phyloP scores from a whole-genome alignment of 2,888 invertebrate genomes.

The Autographa gamma region DNA sequence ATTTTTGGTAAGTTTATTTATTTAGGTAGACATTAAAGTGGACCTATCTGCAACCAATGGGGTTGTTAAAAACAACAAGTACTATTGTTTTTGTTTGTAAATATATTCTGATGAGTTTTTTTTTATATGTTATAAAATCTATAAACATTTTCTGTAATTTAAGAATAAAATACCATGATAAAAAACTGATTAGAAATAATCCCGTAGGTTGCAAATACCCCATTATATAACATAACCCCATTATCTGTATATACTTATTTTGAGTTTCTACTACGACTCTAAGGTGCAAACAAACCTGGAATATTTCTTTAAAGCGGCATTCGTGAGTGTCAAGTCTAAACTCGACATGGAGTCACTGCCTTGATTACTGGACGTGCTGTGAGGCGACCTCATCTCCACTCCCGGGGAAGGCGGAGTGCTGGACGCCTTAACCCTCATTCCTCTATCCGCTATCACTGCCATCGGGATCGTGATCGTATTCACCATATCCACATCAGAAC shows the following conservation, averaged over 20 bases:
- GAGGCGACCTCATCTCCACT: conserved; percentile 89
- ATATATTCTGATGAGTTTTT: too few relatives aligned
- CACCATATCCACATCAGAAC: conserved; percentile 91
- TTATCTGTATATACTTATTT: not conserved
- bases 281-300: conserved; percentile 70
- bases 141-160: too few relatives aligned
- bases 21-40: not conserved
- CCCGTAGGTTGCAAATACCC: too few relatives aligned
- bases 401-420: conserved; percentile 91
- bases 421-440: conserved; percentile 80
- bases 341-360: conserved; percentile 94
- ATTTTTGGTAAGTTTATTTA: not conserved
- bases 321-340: conserved; percentile 91
- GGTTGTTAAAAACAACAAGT: too few relatives aligned
- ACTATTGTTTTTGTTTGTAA: too few relatives aligned
- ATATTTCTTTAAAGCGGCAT: conserved; percentile 89
- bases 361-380: conserved; percentile 93
- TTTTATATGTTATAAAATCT: too few relatives aligned
- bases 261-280: not conserved
- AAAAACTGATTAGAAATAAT: too few relatives aligned
- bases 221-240: too few relatives aligned
- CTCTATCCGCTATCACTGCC: conserved; percentile 82
- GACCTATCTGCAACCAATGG: not conserved
- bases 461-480: conserved; percentile 86
- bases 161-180: too few relatives aligned